Evolutionary conservation across 2,888 invertebrate species (phyloP), one percentile per base, ranked within the genome.

Genomic region (Cordylochernes scorpioides): DNA sequence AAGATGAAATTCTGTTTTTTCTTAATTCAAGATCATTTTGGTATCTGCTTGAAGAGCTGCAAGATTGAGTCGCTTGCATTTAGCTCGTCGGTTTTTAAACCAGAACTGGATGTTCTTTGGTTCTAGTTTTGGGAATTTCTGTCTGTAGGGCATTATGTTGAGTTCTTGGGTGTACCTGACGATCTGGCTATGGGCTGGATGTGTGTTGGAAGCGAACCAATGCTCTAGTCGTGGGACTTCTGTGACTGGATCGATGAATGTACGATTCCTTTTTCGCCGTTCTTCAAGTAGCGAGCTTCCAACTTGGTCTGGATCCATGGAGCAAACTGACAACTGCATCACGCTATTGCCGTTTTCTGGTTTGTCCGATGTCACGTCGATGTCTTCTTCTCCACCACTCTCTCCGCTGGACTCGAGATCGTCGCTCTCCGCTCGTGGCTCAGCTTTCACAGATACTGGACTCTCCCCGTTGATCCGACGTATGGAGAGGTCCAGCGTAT

Each of bases 81-180:
- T 97, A 44, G 97, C 97, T 33, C 97, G 65, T 24, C 94, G 71
- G 52, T 97, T 97, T 55, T 91, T 91, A 58, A 91, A 97, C 97
- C 97, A 97, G 54, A 97, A 86, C 57, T 97, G 94, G 42, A 97
- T 91, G 52, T 97, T 97, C 60, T 94, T 94, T 24, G 91, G 84
- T 53, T 94, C 94, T 38, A 97, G 62, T n/a, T 82, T 70, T 2
- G 94, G 97, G 54, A 94, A 97, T 56, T 94, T 91, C 57, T 88
- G 88, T 48, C 94, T 59, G 54, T 94, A 97, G 29, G 84, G 80
- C 71, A 88, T 86, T 39, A 74, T 67, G 55, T 97, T 97, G 44
- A 97, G 61, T 52, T 88, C 86, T 48, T 91, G 86, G 3, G 94
- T 94, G 54, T 88, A 97, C 54, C 91, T 86, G 43, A 94, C 65